A percentile compares a stretch with the other conserved stretches of the same genome.
These are phyloP conservation scores for Bujurquina vittata DNA, from an alignment of 2,113 vertebrate species.

Conservation along the genomic window DNA sequence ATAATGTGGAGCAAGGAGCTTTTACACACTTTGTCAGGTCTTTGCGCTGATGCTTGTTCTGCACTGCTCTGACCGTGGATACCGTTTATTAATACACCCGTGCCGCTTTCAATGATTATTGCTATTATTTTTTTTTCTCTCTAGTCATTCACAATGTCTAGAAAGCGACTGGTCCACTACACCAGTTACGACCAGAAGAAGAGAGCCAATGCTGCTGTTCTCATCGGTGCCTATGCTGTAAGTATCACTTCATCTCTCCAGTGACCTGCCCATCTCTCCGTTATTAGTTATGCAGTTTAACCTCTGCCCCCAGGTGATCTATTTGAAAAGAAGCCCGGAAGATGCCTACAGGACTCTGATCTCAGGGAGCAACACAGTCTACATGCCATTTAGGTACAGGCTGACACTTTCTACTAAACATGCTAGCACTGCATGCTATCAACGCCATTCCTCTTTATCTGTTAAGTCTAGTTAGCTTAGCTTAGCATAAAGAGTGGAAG, in stretches of 20 bases:
- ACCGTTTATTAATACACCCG: background rate
- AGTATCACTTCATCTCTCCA: constrained; percentile 66
- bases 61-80: background rate
- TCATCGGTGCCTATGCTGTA: constrained; percentile 92
- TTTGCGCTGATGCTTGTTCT: background rate
- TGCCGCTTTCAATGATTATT: background rate
- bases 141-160: constrained; percentile 90
- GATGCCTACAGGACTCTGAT: constrained; percentile 87
- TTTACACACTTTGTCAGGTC: background rate
- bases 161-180: constrained; percentile 92
- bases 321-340: constrained; percentile 92
- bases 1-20: rapidly evolving
- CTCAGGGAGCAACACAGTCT: constrained; percentile 86
- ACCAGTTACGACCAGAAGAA: constrained; percentile 90
- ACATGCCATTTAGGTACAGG: constrained; percentile 90
- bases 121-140: background rate
- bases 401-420: rapidly evolving
- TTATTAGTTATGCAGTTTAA: rapidly evolving
- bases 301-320: constrained; percentile 83
- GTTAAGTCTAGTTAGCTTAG: background rate
- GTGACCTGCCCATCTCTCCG: background rate
- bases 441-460: background rate
- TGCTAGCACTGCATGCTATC: background rate
- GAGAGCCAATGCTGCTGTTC: constrained; percentile 89
- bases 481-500: background rate